Conservation (phyloP, 2,888 invertebrate species). For the Matsumyia berberina region DNA sequence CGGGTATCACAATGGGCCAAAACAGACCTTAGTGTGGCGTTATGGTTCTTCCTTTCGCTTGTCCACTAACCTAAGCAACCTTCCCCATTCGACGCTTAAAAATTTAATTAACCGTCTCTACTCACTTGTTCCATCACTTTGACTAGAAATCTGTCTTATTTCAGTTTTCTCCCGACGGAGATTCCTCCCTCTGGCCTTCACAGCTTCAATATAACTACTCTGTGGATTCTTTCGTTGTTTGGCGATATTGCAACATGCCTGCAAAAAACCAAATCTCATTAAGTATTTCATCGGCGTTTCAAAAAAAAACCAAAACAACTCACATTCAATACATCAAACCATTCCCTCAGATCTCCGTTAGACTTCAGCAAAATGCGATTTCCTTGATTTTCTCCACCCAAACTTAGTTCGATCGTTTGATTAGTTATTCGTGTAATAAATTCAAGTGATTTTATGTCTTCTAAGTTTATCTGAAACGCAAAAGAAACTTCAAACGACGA, state of each 20-base stretch:
- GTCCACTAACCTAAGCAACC: no score
- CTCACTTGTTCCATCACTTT: constrained; percentile 66
- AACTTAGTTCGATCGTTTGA: constrained; percentile 65
- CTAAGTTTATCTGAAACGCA: constrained; percentile 64
- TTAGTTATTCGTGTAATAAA: constrained; percentile 63
- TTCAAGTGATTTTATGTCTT: constrained; percentile 69
- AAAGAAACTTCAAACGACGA: background rate
- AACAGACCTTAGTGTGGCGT: no score
- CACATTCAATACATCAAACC: constrained; percentile 72
- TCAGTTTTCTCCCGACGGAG: constrained; percentile 71
- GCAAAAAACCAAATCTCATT: constrained; percentile 15
- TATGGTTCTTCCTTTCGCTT: no score
- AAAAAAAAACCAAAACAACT: constrained; percentile 42
- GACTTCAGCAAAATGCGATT: constrained; percentile 63
- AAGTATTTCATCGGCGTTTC: constrained; percentile 39
- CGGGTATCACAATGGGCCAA: no score
- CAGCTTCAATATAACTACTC: constrained; percentile 64
- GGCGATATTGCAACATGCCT: constrained; percentile 70
- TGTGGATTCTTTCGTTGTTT: constrained; percentile 68
- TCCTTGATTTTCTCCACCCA: constrained; percentile 67
- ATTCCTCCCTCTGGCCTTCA: constrained; percentile 69
- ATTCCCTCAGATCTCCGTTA: constrained; percentile 68
- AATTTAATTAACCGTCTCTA: background rate
- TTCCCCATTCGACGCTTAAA: no score
- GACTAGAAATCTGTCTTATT: constrained; percentile 65